Percentiles rank a stretch among this genome's conserved stretches.
These are phyloP conservation scores for Prietella phreatophila DNA, from an alignment of 2,113 vertebrate species.

Conservation along the genomic window DNA sequence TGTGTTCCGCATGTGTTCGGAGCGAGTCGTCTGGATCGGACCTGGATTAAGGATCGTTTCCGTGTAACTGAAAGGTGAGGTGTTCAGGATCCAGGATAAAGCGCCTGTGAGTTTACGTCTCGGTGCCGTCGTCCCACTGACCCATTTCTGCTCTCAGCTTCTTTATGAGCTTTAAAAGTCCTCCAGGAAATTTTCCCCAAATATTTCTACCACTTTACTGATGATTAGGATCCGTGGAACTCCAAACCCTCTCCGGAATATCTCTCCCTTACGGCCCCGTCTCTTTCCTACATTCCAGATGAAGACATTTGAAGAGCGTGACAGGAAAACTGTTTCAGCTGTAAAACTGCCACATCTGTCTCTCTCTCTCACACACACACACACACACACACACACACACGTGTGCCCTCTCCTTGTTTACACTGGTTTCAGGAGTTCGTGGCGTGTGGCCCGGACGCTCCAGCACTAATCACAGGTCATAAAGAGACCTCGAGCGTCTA, in stretches of 20 bases:
- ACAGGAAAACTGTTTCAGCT: neutral
- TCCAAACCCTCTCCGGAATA: neutral
- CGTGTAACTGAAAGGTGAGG: neutral
- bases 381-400: slow-evolving; percentile 1
- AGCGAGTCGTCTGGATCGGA: neutral
- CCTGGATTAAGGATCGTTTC: neutral
- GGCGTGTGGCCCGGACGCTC: neutral
- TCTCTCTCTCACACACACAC: neutral
- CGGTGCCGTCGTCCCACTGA: neutral
- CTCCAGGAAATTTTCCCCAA: neutral
- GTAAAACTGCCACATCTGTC: neutral
- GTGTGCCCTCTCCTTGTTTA: neutral
- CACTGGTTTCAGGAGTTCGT: neutral
- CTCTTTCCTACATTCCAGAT: neutral
- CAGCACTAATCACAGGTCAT: neutral
- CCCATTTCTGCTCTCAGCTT: neutral
- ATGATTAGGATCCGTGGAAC: neutral
- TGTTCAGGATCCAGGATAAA: neutral
- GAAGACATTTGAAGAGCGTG: neutral
- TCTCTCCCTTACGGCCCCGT: neutral
- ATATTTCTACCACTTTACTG: neutral
- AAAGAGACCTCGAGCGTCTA: neutral
- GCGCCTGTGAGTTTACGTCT: neutral
- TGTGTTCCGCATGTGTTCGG: neutral
- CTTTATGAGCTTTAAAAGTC: neutral